phyloP scores from a whole-genome alignment of 2,888 invertebrate genomes.

The Xestia c-nigrum region DNA sequence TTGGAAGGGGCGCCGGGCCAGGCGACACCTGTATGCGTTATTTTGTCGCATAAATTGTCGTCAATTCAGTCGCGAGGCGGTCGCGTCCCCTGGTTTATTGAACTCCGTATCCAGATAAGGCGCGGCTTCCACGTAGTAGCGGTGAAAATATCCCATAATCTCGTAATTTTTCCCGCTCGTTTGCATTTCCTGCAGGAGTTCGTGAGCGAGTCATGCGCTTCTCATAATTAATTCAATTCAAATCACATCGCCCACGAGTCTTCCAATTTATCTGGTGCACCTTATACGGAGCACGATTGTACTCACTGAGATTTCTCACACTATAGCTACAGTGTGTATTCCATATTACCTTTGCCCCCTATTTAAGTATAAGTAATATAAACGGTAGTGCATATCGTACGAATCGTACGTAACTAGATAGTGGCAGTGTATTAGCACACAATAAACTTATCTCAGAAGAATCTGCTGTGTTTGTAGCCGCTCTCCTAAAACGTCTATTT shows the following conservation, averaged over 20 bases:
- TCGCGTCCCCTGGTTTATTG: conserved; percentile 85
- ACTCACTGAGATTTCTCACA: conserved; percentile 74
- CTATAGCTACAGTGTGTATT: conserved; percentile 62
- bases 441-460: conserved; percentile 84
- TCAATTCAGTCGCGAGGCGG: conserved; percentile 82
- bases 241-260: conserved; percentile 87
- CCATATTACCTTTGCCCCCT: conserved; percentile 63
- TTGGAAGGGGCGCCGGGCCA: conserved; percentile 83
- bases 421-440: conserved; percentile 85
- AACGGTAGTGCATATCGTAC: conserved; percentile 65
- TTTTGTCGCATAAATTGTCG: conserved; percentile 88
- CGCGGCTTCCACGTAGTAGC: conserved; percentile 74
- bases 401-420: conserved; percentile 73
- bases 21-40: conserved; percentile 90
- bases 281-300: conserved; percentile 79
- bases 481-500: conserved; percentile 87
- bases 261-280: conserved; percentile 83
- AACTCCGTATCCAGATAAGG: conserved; percentile 85
- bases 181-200: conserved; percentile 83
- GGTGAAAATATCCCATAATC: conserved; percentile 81
- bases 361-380: conserved; percentile 65
- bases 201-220: conserved; percentile 79
- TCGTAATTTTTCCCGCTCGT: conserved; percentile 80
- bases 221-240: conserved; percentile 89
- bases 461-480: conserved; percentile 80